Evolutionary conservation across 1,140 invertebrate genomes (phyloP), one percentile per base, ranked within the genome.

Genomic region (Cydia splendana): DNA sequence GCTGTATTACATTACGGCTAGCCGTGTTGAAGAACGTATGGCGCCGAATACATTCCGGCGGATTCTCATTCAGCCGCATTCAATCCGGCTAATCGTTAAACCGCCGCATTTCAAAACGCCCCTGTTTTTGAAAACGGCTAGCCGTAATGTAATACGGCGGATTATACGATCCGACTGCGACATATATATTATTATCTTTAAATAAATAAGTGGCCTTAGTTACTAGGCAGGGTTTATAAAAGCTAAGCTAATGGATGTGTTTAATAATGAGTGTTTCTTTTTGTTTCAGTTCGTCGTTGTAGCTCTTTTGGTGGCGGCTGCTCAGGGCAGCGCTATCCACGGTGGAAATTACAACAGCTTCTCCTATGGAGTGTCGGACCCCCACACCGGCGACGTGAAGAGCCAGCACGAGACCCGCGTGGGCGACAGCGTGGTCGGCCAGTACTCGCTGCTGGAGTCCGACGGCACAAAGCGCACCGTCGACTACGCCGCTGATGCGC

Each of bases 381-480:
- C 92, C 4, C 88, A 89, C 86, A 95, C 90, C 80, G 93, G 94
- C 13, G 94, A 94, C 81, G 87, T 91, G 38, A 94, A 94, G 85
- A 87, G 86, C 76, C 92, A 93, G 77, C 81, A 92, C 67, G 93
- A 94, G 84, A 90, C 82, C 74, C 86, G 93, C 20, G 88, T 93
- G 65, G 95, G 94, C 2, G 93, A 95, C 82, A 81, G 93, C 30
- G 94, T 95, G 18, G 88, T 91, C 74, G 95, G 95, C n/a, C 87
- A 89, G 51, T 93, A 93, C 78, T 90, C 91, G 1, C 85, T 93
- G 0, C 79, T 93, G 67, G 93, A 94, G 65, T 88, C 93, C 53
- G 93, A 94, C 77, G 93, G 93, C 45, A 91, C 91, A 18, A 88
- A 88, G 75, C 87, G 93, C 53, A 93, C 88, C 15, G 93, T 94